Evolutionary conservation across 2,113 vertebrate genomes (phyloP), one percentile per base, ranked within the genome.

Genomic region (Malurus elegans): DNA sequence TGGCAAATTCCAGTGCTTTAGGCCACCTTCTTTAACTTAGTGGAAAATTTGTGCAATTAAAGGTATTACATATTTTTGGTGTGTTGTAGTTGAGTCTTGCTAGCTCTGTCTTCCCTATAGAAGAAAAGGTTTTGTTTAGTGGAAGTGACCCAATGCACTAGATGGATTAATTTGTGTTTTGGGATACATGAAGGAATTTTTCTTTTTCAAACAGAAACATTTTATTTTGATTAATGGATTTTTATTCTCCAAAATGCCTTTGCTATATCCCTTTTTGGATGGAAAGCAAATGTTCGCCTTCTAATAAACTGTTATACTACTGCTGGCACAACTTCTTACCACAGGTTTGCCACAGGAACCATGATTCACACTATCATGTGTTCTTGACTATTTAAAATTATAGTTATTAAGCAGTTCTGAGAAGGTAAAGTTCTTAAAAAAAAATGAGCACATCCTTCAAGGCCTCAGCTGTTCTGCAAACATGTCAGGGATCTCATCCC

Each of bases 301-400:
- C 92, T 96, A 96, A 96, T 90, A 96, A 94, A 85, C 79, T 86
- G 75, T 61, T 95, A 72, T 31, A 92, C 20, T 95, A 57, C n/a
- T 78, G 53, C 75, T 95, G 88, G 88, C 69, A 92, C n/a, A 80
- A 57, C 31, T 81, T 79, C 61, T 93, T 88, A 92, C 95, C 93
- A 84, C 92, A 96, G 53, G 66, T 90, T 96, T 95, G 79, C 92
- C 95, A 97, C 90, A 94, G 92, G 92, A 96, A 88, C 86, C 86
- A 65, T 97, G 96, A 97, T 96, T 97, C 95, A 96, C 83, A 74
- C 53, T 84, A 74, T 92, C 90, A 81, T 86, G 76, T 80, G 88
- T 86, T 92, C 73, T 83, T 67, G 38, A 66, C 76, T 93, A 78
- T 61, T 92, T 88, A 53, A 95, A 96, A 91, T 90, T 80, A 66